Conservation (phyloP, 2,888 invertebrate genomes). For the Gerris lacustris region DNA sequence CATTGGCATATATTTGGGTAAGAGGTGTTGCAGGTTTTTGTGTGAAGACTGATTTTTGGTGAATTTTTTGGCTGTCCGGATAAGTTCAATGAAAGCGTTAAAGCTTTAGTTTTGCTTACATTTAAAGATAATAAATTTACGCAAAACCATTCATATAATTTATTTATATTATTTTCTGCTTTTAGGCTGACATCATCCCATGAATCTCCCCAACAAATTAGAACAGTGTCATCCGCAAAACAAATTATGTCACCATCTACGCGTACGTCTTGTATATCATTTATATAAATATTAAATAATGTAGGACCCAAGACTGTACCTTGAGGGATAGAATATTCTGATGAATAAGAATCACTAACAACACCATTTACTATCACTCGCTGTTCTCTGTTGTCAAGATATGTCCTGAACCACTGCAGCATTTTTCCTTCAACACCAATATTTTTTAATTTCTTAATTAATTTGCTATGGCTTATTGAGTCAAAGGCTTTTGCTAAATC, state of each 20-base stretch:
- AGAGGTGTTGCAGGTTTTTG: not conserved
- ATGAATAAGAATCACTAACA: not conserved
- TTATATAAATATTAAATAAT: not conserved
- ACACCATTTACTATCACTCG: not conserved
- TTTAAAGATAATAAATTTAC: not conserved
- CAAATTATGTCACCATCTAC: not conserved
- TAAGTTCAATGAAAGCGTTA: not conserved
- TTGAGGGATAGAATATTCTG: not conserved
- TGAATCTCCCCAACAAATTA: not conserved
- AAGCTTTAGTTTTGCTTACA: not conserved
- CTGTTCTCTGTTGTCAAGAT: too few relatives aligned
- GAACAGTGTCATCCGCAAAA: not conserved
- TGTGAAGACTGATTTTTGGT: not conserved
- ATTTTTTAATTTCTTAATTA: too few relatives aligned
- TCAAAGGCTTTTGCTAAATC: too few relatives aligned
- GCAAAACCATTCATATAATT: not conserved
- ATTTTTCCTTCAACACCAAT: too few relatives aligned
- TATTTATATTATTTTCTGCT: not conserved
- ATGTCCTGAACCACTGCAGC: too few relatives aligned
- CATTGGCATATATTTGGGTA: not conserved
- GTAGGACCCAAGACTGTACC: not conserved
- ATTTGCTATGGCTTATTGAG: too few relatives aligned
- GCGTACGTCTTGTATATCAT: not conserved
- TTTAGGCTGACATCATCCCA: not conserved
- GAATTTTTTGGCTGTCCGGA: not conserved